Conservation (phyloP, 2,113 vertebrate species). For the Aspidoscelis tigris region DNA sequence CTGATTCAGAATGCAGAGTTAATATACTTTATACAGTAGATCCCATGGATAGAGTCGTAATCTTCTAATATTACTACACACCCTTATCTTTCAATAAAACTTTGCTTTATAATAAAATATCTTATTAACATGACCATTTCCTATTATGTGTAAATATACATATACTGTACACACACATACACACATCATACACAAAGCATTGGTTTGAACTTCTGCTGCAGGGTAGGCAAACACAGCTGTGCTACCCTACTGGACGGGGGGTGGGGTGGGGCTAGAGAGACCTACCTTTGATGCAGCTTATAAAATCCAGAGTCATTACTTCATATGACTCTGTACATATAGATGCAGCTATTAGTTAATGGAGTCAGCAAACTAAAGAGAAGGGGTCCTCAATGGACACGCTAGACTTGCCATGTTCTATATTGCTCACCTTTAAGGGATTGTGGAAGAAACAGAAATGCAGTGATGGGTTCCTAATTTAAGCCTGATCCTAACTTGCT, state of each 20-base stretch:
- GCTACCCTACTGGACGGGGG: constrained; percentile 57
- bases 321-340: constrained; percentile 19
- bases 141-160: constrained; percentile 65
- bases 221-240: constrained; percentile 52
- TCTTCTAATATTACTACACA: constrained; percentile 74
- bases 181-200: constrained; percentile 61
- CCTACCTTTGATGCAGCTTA: constrained; percentile 64
- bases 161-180: constrained; percentile 71
- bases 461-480: constrained; percentile 48
- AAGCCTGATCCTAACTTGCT: constrained; percentile 48
- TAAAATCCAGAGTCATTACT: constrained; percentile 52
- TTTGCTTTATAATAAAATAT: constrained; percentile 83
- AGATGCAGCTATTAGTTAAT: not conserved
- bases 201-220: constrained; percentile 61
- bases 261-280: constrained; percentile 36
- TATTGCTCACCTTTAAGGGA: constrained; percentile 55
- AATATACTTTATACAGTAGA: constrained; percentile 51
- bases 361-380: constrained; percentile 42
- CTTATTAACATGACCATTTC: constrained; percentile 75
- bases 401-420: constrained; percentile 51
- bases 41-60: constrained; percentile 58
- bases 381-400: not conserved
- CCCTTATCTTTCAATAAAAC: constrained; percentile 78
- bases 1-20: constrained; percentile 38
- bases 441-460: not conserved